Evolutionary conservation across 2,888 invertebrate genomes (phyloP), one percentile per base, ranked within the genome.

Genomic region (Oscheius onirici): DNA sequence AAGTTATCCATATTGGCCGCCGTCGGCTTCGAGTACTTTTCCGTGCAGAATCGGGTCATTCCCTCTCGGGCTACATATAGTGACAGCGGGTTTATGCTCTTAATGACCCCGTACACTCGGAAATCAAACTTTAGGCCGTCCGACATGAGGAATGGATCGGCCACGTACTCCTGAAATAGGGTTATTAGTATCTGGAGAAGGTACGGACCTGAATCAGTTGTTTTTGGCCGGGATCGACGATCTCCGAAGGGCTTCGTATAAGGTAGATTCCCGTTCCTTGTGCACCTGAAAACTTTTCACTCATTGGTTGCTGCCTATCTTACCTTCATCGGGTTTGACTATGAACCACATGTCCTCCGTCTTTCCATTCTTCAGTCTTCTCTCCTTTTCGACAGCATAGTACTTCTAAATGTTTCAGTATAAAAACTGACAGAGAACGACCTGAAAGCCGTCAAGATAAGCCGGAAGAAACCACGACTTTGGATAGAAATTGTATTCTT

Each of bases 261-360:
- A 90, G 79, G 79, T 90, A 90, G 63, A 90, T 90, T 11, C 90
- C 90, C 5, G 89, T 89, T 2, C 90, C 90, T 76, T 90, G 90
- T 3, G 89, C 88, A 6, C 87, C 86, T 84, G 46, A 79, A 73
- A 22, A 11, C 5, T 34, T 34, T 8, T 6, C 34, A 34, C 34
- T 5, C 28, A 40, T 22, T 17, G 22, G 11, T 43, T 40, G 6
- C 43, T 34, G 40, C 8, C 26, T 11, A 24, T 41, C 15, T 41
- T 22, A 85, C 90, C 90, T 28, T 89, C 88, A 75, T 90, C 89
- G 0, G 90, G 90, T 77, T 90, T 90, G 15, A 90, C 88, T 63
- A 90, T 90, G 79, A 87, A 90, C 76, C 89, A 89, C 40, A 74
- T 73, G 51, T 78, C 75, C 3, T 60, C 71, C 51, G 57, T 40